Base-by-base conservation (phyloP, 2,113 vertebrate genomes). In the Tursiops truncatus region DNA sequence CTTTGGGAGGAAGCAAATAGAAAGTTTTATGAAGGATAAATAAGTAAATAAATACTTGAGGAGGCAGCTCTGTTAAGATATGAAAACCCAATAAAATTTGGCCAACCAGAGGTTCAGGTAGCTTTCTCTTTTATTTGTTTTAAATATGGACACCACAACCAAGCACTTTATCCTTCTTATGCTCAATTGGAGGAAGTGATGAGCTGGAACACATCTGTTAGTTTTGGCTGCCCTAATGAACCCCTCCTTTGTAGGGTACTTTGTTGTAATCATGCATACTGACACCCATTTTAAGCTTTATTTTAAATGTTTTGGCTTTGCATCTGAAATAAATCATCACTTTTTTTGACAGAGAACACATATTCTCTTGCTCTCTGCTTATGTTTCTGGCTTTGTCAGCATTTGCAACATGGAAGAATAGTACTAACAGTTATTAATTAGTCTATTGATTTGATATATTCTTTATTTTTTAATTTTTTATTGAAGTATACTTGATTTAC, bases 171-270 rank as follows among this genome's bases (percentile, higher is more conserved):
- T 93, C 80, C 95, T 82, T 89, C 88, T 86, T 94, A 6, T 58
- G 81, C 88, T 96, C 96, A 87, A 3, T 96, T 98, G 94, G 65
- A 96, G 97, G 86, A 97, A 87, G 2, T 94, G 93, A 98, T 97
- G 98, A 97, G 17, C 67, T 98, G 83, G 65, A 96, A 91, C 87
- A 86, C 82, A 70, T 92, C 38, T 97, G 91, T 86, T 97, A 91
- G 38, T 28, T 96, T 94, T 94, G 76, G 21, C 70, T 97, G 23
- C 53, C 68, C 80, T 94, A 56, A 36, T 0, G 15, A 77, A 60
- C 6, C 17, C 13, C 56, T 97, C n/a, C 83, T 95, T 88, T 95
- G n/a, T 36, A 96, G 62, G 0, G 0, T 93, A 65, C 96, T 98
- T 98, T 84, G 50, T 76, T 88, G 76, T 89, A 53, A 41, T 79